Evolutionary conservation across 2,888 invertebrate species (phyloP), one percentile per base, ranked within the genome.

Genomic region (Shargacucullia verbasci): DNA sequence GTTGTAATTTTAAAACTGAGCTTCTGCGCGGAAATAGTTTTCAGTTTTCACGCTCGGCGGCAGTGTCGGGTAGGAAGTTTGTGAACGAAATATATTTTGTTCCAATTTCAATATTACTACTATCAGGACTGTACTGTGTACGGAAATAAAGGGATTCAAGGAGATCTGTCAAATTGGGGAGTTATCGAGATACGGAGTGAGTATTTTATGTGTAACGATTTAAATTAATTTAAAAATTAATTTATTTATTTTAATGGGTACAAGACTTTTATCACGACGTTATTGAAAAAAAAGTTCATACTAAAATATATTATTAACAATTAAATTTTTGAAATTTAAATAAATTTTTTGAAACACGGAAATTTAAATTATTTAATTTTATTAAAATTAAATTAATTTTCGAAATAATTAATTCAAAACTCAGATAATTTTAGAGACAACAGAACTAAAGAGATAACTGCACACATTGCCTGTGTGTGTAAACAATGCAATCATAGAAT

Each of bases 1-100:
- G 84, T 85, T 87, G 86, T 79, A 86, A 83, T 82, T 87, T 88
- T 89, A 87, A 87, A 85, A 72, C 64, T 39, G 55, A 70, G 67
- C 78, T 67, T 75, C 75, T 68, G 73, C 73, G 76, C 78, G 79
- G 67, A 62, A 62, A 55, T 68, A 20, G 20, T 20, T 20, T 20
- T 20, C 9, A 75, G 77, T 83, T 82, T 80, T 77, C 81, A 80
- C 82, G 79, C 64, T 70, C 75, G 31, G 65, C 75, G 57, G 43
- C 53, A 76, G 80, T 75, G 77, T 57, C 29, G 58, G 61, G 63
- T 60, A 63, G 38, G 14, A 41, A 47, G 39, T 47, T 59, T 41
- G 63, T 65, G 70, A 58, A 34, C 15, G 13, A 54, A 58, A 49
- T 27, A 48, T 31, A n/a, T 46, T 52, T 43, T 29, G 34, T 38